Conservation (phyloP, 2,113 vertebrate species). For the Picathartes gymnocephalus region DNA sequence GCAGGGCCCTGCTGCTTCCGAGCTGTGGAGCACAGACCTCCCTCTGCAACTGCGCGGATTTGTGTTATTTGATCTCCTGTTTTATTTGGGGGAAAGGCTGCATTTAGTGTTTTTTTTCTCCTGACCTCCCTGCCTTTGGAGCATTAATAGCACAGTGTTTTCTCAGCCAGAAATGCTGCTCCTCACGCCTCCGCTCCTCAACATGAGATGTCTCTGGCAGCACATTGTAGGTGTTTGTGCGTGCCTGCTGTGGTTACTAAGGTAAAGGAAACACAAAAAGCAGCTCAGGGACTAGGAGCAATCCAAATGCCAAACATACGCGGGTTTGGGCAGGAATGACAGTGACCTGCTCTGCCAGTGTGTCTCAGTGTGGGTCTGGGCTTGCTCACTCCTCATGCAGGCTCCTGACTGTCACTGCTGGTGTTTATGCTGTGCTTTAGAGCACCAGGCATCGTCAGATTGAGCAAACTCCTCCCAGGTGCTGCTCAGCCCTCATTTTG, state of each 20-base stretch:
- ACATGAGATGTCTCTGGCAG: background rate
- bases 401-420: background rate
- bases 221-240: constrained; percentile 6
- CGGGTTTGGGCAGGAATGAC: background rate
- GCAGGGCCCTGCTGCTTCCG: background rate
- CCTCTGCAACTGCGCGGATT: background rate
- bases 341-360: background rate
- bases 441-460: background rate
- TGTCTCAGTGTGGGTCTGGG: background rate
- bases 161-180: background rate
- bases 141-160: background rate
- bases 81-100: background rate
- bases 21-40: background rate
- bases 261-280: constrained; percentile 1
- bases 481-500: background rate
- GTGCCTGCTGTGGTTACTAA: constrained; percentile 26
- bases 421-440: background rate
- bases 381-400: background rate
- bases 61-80: background rate
- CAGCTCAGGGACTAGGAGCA: background rate
- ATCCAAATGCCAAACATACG: background rate
- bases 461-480: background rate
- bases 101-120: background rate
- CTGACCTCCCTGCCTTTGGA: background rate
- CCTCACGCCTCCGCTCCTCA: background rate